Conservation (phyloP, 2,888 invertebrate genomes). For the Cecidostiba fungosa region DNA sequence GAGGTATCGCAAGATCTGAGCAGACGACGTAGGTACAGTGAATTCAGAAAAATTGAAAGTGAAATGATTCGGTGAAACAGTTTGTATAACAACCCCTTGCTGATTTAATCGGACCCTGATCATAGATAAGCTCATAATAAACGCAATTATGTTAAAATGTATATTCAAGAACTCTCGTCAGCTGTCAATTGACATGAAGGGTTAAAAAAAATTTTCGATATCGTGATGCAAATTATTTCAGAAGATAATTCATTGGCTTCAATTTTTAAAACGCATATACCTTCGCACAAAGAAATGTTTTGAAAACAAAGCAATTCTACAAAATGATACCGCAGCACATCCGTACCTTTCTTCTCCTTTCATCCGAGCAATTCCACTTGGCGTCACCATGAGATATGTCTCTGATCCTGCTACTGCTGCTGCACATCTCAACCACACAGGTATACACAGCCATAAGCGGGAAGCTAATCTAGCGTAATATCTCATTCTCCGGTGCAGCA, state of each 20-base stretch:
- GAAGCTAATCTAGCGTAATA: constrained; percentile 27
- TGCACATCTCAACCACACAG: constrained; percentile 8
- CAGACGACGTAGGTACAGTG: neutral
- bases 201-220: too few relatives aligned
- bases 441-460: neutral
- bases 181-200: too few relatives aligned
- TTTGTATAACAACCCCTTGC: neutral
- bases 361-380: constrained; percentile 24
- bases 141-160: too few relatives aligned
- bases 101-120: neutral
- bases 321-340: neutral
- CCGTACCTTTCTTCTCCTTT: neutral
- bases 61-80: constrained; percentile 20
- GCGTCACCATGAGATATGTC: neutral
- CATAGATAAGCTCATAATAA: neutral
- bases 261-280: neutral
- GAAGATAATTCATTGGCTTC: too few relatives aligned
- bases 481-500: constrained; percentile 25
- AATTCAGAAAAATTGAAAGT: constrained; percentile 13
- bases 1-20: neutral
- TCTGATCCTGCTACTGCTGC: neutral
- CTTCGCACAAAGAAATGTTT: neutral
- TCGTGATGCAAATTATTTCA: too few relatives aligned
- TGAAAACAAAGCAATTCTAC: constrained; percentile 1
- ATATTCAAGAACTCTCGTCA: too few relatives aligned